These are phyloP conservation scores for Cactoblastis cactorum DNA, from an alignment of 2,888 invertebrate species.

Conservation along the genomic window DNA sequence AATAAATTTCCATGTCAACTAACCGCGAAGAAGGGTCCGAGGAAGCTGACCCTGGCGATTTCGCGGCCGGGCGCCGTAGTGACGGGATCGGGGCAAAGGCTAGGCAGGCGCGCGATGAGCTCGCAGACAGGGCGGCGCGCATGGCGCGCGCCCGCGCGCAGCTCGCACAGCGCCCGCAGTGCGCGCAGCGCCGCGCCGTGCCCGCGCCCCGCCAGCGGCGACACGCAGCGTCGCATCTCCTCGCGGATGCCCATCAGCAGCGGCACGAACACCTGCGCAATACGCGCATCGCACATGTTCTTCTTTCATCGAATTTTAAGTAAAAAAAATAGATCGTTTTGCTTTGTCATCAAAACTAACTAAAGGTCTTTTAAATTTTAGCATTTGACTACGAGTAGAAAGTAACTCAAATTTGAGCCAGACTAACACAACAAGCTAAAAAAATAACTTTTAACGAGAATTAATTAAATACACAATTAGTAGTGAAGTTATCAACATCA, in stretches of 20 bases:
- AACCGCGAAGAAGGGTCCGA: constrained; percentile 95
- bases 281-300: no score
- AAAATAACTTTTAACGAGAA: no score
- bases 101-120: constrained; percentile 58
- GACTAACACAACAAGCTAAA: no score
- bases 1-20: no score
- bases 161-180: constrained; percentile 88
- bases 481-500: no score
- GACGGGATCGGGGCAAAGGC: constrained; percentile 85
- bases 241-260: constrained; percentile 67
- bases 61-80: constrained; percentile 91
- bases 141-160: constrained; percentile 83
- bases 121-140: constrained; percentile 85
- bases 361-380: no score
- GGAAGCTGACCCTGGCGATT: constrained; percentile 88
- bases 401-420: no score
- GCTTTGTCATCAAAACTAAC: no score
- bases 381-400: no score
- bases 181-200: constrained; percentile 85
- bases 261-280: constrained; percentile 70
- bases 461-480: no score
- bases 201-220: constrained; percentile 82
- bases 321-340: no score
- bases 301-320: no score
- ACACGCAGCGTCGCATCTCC: constrained; percentile 84